A percentile compares a stretch with the other conserved stretches of the same genome.
Conservation (phyloP, 2,113 vertebrate species). For the Gambusia holbrooki region DNA sequence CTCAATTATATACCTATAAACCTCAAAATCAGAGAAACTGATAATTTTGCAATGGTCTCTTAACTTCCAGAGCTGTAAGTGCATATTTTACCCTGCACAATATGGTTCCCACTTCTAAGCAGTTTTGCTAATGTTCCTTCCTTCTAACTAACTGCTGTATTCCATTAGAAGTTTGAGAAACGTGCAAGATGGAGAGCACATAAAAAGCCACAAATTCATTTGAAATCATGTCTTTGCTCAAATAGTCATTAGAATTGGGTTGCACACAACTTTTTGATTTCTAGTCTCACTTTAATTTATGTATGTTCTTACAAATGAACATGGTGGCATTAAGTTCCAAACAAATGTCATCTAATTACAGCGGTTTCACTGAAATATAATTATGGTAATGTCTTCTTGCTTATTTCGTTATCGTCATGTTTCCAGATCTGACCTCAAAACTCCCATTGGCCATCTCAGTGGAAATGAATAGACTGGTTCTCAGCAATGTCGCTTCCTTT, state of each 20-base stretch:
- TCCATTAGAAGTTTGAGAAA: neutral
- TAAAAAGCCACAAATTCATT: neutral
- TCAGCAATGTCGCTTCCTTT: constrained; percentile 17
- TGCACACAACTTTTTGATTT: neutral
- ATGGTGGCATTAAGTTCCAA: neutral
- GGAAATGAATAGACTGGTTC: constrained; percentile 4
- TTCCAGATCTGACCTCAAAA: constrained; percentile 4
- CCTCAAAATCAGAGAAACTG: no score
- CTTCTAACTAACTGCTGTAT: neutral
- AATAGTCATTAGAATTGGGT: neutral
- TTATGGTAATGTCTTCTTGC: constrained; percentile 1
- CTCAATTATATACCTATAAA: no score
- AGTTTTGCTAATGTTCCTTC: neutral
- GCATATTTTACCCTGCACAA: neutral
- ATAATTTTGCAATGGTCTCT: no score
- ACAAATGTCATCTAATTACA: neutral
- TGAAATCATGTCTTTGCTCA: neutral
- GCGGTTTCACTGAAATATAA: constrained; percentile 1
- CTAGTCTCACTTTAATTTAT: neutral
- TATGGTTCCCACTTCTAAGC: neutral
- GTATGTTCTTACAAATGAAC: neutral
- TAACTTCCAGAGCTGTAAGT: no score
- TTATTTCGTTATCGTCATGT: constrained; percentile 1
- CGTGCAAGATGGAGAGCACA: neutral
- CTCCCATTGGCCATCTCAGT: neutral